phyloP scores from a whole-genome alignment of 2,113 vertebrate genomes.

The Chaenogobius annularis region DNA sequence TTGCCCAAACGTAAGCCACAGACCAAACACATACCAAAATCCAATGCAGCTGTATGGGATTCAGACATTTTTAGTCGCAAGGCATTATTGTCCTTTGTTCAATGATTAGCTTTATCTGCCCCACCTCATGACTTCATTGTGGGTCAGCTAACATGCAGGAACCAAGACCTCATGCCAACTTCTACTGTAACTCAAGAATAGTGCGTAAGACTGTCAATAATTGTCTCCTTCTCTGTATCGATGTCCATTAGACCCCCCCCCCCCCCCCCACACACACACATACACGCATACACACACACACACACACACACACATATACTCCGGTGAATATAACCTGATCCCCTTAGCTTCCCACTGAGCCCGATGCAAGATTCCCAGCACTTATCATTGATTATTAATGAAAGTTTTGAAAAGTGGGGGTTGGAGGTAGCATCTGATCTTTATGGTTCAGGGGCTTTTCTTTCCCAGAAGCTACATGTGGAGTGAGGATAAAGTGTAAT shows the following conservation, averaged over 20 bases:
- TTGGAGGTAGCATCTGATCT: conserved; percentile 55
- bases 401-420: conserved; percentile 44
- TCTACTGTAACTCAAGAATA: conserved; percentile 36
- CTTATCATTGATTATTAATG: conserved; percentile 78
- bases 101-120: too few species aligned
- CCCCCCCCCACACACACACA: neutral
- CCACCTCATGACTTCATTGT: neutral
- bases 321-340: conserved; percentile 38
- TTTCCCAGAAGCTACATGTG: conserved; percentile 45
- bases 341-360: conserved; percentile 37
- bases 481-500: conserved; percentile 23
- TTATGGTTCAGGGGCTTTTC: conserved; percentile 29
- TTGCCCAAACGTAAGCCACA: too few species aligned
- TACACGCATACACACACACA: conserved; percentile 19
- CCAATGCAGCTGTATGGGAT: too few species aligned
- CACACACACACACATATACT: neutral
- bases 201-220: conserved; percentile 49
- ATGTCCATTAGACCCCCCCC: conserved; percentile 52
- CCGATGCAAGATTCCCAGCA: conserved; percentile 59
- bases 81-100: too few species aligned
- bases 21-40: too few species aligned
- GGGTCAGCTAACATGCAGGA: conserved; percentile 7
- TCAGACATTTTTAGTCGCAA: too few species aligned
- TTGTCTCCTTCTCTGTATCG: conserved; percentile 50
- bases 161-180: neutral